These are phyloP conservation scores for Poicephalus meyeri DNA, from an alignment of 2,113 vertebrate species.

Conservation along the genomic window DNA sequence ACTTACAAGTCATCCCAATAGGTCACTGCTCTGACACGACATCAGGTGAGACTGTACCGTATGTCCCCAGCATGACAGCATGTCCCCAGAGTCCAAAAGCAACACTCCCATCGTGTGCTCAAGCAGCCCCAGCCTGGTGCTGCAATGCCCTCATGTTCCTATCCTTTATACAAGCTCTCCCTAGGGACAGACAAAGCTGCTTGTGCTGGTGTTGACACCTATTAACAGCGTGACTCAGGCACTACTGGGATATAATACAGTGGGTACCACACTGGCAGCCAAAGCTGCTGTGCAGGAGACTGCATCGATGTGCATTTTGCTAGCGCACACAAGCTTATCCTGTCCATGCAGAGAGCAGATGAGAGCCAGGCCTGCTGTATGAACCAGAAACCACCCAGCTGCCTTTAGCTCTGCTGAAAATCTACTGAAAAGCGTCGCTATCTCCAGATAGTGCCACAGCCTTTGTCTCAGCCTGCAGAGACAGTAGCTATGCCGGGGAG, in stretches of 20 bases:
- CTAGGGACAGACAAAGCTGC: not conserved
- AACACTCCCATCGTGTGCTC: not conserved
- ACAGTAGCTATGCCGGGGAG: not conserved
- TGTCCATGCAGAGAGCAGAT: not conserved
- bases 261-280: not conserved
- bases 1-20: not conserved
- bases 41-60: not conserved
- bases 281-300: not conserved
- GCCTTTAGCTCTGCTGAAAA: not conserved
- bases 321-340: not conserved
- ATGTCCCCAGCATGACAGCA: not conserved
- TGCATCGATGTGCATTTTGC: not conserved
- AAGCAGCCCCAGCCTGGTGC: not conserved
- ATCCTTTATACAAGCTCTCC: not conserved
- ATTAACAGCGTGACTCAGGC: accelerated
- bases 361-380: not conserved
- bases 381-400: not conserved
- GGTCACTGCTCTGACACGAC: not conserved
- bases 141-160: not conserved
- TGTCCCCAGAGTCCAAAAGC: not conserved
- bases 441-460: not conserved
- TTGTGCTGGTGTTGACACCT: not conserved
- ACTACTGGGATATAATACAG: not conserved
- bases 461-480: not conserved
- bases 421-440: not conserved